These are phyloP conservation scores for Gallinago undulata DNA, from an alignment of 2,113 vertebrate genomes.

Conservation along the genomic window DNA sequence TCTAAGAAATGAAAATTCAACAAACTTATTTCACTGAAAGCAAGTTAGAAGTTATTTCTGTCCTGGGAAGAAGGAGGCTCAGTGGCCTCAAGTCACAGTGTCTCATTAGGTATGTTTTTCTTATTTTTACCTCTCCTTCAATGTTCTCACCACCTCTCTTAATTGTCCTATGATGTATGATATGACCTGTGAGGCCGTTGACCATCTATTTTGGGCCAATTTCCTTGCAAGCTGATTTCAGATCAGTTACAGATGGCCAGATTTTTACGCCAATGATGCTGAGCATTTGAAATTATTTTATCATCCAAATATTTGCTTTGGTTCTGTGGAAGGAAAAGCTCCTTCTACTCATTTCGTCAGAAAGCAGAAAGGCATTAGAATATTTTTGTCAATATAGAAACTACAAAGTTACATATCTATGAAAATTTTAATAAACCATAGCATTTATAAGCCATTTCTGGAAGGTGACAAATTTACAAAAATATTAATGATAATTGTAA, in stretches of 20 bases:
- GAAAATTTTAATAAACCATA: neutral
- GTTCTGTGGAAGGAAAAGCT: neutral
- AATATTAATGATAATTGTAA: neutral
- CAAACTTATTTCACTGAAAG: neutral
- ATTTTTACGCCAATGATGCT: neutral
- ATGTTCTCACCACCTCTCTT: neutral
- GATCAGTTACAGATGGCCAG: neutral
- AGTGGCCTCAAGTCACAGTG: neutral
- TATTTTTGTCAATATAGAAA: neutral
- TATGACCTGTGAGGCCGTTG: neutral
- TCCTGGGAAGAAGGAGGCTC: neutral
- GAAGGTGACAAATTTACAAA: neutral
- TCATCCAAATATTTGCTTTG: neutral
- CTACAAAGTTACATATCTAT: neutral
- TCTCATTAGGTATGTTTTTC: neutral
- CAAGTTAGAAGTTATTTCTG: neutral
- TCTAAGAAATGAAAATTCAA: neutral
- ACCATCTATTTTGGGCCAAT: neutral
- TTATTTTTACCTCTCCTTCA: neutral
- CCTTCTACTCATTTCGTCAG: neutral
- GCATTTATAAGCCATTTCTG: neutral
- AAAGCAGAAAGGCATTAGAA: neutral
- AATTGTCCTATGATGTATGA: neutral
- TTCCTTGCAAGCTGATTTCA: constrained; percentile 7
- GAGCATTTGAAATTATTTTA: neutral